Evolutionary conservation across 2,113 vertebrate genomes (phyloP).

Genomic region (Bufo gargarizans): DNA sequence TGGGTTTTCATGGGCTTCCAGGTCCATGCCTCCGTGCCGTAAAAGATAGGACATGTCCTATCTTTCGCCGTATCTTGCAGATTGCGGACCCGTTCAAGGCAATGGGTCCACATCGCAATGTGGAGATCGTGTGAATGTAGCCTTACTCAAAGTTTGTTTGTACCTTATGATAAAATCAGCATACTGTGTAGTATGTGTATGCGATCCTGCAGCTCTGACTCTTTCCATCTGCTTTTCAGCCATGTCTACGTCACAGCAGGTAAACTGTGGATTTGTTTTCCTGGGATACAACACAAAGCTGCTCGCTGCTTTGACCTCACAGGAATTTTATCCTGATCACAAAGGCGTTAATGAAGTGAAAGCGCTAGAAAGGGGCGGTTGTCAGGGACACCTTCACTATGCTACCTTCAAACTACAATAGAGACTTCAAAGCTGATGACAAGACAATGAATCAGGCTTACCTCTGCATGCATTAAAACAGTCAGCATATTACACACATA

Average conservation of each 20-base stretch:
- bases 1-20: no score
- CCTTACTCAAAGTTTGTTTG: no score
- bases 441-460: not conserved
- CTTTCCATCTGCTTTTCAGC: not conserved
- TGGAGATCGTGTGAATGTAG: no score
- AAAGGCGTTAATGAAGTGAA: not conserved
- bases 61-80: no score
- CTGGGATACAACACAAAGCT: not conserved
- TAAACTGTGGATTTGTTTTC: not conserved
- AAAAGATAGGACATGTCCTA: no score
- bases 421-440: slow-evolving; percentile 26
- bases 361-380: not conserved
- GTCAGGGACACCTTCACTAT: not conserved
- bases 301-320: not conserved
- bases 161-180: no score
- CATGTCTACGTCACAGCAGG: not conserved
- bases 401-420: slow-evolving; percentile 40
- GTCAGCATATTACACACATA: not conserved
- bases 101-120: no score
- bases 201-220: not conserved
- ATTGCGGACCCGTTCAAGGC: no score
- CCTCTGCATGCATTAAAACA: slow-evolving; percentile 15
- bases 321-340: not conserved
- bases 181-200: not conserved
- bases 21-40: no score